Conservation (phyloP, 2,113 vertebrate species). For the Neogobius melanostomus region DNA sequence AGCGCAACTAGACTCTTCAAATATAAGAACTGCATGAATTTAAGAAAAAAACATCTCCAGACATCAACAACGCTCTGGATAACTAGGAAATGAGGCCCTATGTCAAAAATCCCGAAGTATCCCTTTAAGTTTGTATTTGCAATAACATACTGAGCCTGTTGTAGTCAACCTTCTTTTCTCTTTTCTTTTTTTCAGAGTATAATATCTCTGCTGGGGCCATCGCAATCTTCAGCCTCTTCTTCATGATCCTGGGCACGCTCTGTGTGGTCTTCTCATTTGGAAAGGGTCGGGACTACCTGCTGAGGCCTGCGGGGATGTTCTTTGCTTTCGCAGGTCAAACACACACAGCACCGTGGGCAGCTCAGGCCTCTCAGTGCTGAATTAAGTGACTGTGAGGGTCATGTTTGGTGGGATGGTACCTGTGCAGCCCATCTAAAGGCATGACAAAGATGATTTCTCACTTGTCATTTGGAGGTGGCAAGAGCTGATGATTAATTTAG, state of each 20-base stretch:
- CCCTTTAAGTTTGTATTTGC: too few relatives aligned
- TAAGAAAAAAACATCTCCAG: too few relatives aligned
- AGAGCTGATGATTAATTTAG: slow-evolving; percentile 9
- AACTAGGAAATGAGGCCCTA: too few relatives aligned
- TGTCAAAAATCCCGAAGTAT: too few relatives aligned
- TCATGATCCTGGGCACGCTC: slow-evolving; percentile 85
- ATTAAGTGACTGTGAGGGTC: neutral
- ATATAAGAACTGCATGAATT: too few relatives aligned
- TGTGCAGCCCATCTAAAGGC: slow-evolving; percentile 13
- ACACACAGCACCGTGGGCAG: neutral
- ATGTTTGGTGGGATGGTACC: neutral
- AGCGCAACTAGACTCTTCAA: too few relatives aligned
- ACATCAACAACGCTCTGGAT: too few relatives aligned
- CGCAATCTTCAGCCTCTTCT: slow-evolving; percentile 90
- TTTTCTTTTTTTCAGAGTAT: slow-evolving; percentile 81
- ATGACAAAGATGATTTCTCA: slow-evolving; percentile 19
- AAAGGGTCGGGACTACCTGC: slow-evolving; percentile 89
- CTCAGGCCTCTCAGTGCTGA: slow-evolving; percentile 1
- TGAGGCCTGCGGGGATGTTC: slow-evolving; percentile 95
- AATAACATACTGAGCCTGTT: too few relatives aligned
- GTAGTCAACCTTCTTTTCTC: too few relatives aligned
- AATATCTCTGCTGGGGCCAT: slow-evolving; percentile 98
- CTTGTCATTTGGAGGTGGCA: neutral
- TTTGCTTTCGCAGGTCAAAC: slow-evolving; percentile 89
- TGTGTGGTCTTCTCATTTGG: slow-evolving; percentile 86